Base-by-base conservation (phyloP, 2,888 invertebrate species). In the Perizoma flavofasciatum region DNA sequence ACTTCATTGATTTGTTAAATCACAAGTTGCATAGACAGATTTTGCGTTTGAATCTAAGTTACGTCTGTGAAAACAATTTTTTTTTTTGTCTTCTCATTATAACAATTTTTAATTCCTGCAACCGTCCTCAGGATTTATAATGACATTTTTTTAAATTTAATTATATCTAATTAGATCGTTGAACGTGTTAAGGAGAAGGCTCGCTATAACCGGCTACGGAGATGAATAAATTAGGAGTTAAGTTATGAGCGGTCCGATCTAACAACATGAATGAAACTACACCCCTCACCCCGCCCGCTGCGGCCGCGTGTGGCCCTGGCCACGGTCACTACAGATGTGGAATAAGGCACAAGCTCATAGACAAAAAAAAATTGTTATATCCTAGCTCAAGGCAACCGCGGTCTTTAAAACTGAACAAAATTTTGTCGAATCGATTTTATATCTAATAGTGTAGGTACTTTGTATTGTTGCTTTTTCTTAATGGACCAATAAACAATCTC, bases 181-280 rank as follows among this genome's bases (percentile, higher is more conserved):
- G 56, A 74, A 85, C 77, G 82, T 81, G 83, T 78, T 79, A 79
- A 77, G 72, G 74, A 75, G 78, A 79, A 78, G 77, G 76, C 79
- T 82, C 75, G 75, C 77, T 78, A 74, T 81, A 86, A 86, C 84
- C 83, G 85, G 86, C 84, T 83, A 79, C 70, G 81, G 78, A 82
- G 77, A 85, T 78, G 88, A 87, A 92, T 92, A 92, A 91, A 92
- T 92, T 91, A 90, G 81, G 82, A 86, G 91, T 86, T 89, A 92
- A 92, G 84, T 92, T 92, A 92, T 92, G 91, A 91, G 88, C 87
- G 87, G 89, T 73, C 83, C 82, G 83, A 82, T 89, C 91, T 90
- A 91, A 90, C 89, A 88, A 92, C 92, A 92, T 92, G 92, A 92
- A 92, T 92, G 92, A 92, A 88, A 85, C 86, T 78, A 67, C 81